phyloP scores from a whole-genome alignment of 2,888 invertebrate genomes.

The Mythimna loreyi region DNA sequence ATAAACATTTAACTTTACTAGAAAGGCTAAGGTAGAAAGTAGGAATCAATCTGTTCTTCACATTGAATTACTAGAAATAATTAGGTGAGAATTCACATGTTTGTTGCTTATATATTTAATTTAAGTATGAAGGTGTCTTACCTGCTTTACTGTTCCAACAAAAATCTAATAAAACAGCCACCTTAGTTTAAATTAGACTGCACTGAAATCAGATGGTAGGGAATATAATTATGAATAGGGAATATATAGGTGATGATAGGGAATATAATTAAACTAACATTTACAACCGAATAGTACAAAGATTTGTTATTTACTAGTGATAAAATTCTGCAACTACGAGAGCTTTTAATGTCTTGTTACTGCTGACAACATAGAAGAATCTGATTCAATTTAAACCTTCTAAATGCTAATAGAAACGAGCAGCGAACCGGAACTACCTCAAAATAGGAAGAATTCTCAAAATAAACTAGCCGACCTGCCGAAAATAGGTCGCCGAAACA shows the following conservation, averaged over 20 bases:
- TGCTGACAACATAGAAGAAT: not conserved
- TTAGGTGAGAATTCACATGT: not conserved
- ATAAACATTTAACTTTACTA: not conserved
- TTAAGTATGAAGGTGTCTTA: not conserved
- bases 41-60: not conserved
- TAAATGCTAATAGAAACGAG: constrained; percentile 30
- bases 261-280: not conserved
- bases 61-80: not conserved
- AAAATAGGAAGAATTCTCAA: constrained; percentile 76
- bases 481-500: constrained; percentile 81
- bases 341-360: not conserved
- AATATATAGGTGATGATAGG: no score
- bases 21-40: not conserved
- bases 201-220: constrained; percentile 9
- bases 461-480: constrained; percentile 76
- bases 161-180: not conserved
- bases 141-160: constrained; percentile 3
- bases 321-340: not conserved
- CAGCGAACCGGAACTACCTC: constrained; percentile 57
- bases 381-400: constrained; percentile 18
- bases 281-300: not conserved
- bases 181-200: not conserved
- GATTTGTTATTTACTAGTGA: constrained; percentile 4
- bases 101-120: not conserved
- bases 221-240: no score